A percentile compares a stretch with the other conserved stretches of the same genome.
phyloP scores from a whole-genome alignment of 2,797 vertebrate species.

The Benthosema pterotum region DNA sequence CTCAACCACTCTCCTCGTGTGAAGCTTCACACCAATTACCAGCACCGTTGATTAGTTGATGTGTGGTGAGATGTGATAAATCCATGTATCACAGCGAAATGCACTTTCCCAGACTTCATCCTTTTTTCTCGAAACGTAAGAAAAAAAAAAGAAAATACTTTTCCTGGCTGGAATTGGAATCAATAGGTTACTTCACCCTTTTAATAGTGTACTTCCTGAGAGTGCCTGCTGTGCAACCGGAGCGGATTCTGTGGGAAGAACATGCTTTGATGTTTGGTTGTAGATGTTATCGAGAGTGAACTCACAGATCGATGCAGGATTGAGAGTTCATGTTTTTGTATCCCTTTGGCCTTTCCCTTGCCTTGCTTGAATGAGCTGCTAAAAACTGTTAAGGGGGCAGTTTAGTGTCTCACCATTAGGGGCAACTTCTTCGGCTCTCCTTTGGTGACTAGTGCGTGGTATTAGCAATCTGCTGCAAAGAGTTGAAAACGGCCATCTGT shows the following conservation, averaged over 20 bases:
- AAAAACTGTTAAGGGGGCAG: not conserved
- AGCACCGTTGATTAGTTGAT: constrained; percentile 47
- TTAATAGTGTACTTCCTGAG: constrained; percentile 30
- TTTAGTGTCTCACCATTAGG: constrained; percentile 20
- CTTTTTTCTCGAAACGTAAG: constrained; percentile 8
- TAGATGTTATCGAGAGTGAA: constrained; percentile 34
- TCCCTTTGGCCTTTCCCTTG: not conserved
- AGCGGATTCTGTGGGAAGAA: constrained; percentile 24
- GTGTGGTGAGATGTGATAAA: constrained; percentile 31
- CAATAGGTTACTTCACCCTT: constrained; percentile 30
- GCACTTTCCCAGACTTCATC: not conserved
- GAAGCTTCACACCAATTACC: constrained; percentile 55
- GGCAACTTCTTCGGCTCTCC: constrained; percentile 39
- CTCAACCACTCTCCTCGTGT: constrained; percentile 27
- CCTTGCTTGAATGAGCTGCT: constrained; percentile 7
- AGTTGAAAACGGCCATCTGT: constrained; percentile 7
- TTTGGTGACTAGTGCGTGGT: constrained; percentile 37
- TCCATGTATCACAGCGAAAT: not conserved
- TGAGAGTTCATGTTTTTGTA: constrained; percentile 19
- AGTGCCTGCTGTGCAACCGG: constrained; percentile 30
- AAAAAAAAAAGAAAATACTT: not conserved
- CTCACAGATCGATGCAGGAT: constrained; percentile 40
- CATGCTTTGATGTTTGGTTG: constrained; percentile 36
- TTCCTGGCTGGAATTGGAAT: constrained; percentile 7
- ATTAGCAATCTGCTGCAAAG: constrained; percentile 15